phyloP scores from a whole-genome alignment of 2,113 vertebrate species.

The Rhinolophus ferrumequinum region DNA sequence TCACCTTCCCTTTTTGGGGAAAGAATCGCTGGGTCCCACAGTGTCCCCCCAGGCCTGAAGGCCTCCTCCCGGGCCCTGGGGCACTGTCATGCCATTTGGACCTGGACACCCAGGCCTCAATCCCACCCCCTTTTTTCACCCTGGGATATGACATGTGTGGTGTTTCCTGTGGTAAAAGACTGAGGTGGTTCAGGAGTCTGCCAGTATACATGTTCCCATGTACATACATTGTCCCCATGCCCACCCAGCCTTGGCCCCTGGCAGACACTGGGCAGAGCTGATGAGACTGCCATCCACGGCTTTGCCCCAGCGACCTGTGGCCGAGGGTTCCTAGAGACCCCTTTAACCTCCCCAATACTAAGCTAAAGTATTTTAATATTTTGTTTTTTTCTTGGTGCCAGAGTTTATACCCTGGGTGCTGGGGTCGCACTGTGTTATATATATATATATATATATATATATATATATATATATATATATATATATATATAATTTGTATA shows the following conservation, averaged over 20 bases:
- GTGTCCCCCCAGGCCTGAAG: conserved; percentile 60
- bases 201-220: not conserved
- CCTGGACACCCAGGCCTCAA: not conserved
- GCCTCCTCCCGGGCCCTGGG: not conserved
- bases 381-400: conserved; percentile 82
- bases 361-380: conserved; percentile 88
- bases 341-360: conserved; percentile 84
- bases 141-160: conserved; percentile 76
- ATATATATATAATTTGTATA: conserved; percentile 75
- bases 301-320: conserved; percentile 29
- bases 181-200: conserved; percentile 31
- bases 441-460: conserved; percentile 64
- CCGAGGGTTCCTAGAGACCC: conserved; percentile 75
- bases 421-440: conserved; percentile 82
- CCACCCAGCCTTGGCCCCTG: not conserved
- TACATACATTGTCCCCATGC: not conserved
- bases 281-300: not conserved
- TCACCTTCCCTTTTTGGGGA: conserved; percentile 19
- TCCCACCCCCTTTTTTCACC: not conserved
- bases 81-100: conserved; percentile 17
- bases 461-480: conserved; percentile 54
- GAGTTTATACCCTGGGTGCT: conserved; percentile 84
- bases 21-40: conserved; percentile 14
- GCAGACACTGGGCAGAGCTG: not conserved
- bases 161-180: conserved; percentile 86